Evolutionary conservation across 2,888 invertebrate species (phyloP).

Genomic region (Caenorhabditis sp.): DNA sequence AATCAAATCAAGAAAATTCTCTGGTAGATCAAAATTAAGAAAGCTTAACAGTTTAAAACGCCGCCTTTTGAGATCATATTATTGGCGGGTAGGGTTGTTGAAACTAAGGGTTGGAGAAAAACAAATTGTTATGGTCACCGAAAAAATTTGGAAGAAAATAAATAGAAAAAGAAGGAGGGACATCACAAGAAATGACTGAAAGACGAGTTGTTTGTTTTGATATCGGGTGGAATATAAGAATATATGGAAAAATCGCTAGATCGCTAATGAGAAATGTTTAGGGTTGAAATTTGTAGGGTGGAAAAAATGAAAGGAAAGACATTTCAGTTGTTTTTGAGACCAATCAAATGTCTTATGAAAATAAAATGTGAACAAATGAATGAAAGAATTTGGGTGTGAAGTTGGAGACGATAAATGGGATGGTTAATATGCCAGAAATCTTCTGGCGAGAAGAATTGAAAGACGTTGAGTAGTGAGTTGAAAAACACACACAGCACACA

Average conservation of each 20-base stretch:
- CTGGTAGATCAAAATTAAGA: slow-evolving; percentile 33
- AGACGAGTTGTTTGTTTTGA: background rate
- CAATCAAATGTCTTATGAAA: background rate
- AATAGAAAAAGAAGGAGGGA: slow-evolving; percentile 4
- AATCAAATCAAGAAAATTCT: slow-evolving; percentile 32
- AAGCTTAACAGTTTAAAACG: slow-evolving; percentile 25
- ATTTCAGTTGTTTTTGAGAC: background rate
- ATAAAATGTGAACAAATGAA: background rate
- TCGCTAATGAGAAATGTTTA: background rate
- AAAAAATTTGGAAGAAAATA: slow-evolving; percentile 17
- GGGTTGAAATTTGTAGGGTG: background rate
- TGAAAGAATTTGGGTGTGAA: background rate
- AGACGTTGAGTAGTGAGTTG: background rate
- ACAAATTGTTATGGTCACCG: slow-evolving; percentile 22
- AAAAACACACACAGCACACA: background rate
- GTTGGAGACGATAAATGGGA: background rate
- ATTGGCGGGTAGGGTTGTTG: slow-evolving; percentile 16
- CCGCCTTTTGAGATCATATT: slow-evolving; percentile 37
- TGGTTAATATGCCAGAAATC: background rate
- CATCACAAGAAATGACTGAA: background rate
- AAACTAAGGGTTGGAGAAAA: background rate
- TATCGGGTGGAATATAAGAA: background rate
- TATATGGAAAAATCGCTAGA: background rate
- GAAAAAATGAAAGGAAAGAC: background rate
- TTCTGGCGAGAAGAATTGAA: background rate